Evolutionary conservation across 2,888 invertebrate genomes (phyloP).

Genomic region (Conus canariensis): DNA sequence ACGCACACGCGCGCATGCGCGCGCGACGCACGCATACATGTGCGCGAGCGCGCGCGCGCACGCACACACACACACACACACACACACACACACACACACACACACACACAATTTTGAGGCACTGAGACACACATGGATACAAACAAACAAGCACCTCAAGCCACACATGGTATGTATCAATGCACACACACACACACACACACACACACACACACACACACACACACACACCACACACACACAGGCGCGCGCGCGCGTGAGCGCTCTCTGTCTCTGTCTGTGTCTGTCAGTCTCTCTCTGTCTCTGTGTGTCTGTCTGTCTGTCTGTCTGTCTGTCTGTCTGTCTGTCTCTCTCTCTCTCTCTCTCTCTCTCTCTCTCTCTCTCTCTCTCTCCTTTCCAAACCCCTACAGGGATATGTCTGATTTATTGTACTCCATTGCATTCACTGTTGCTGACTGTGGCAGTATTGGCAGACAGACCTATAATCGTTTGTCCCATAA

Average conservation of each 20-base stretch:
- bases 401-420: too few relatives aligned
- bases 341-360: background rate
- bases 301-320: background rate
- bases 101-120: too few relatives aligned
- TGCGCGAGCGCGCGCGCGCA: background rate
- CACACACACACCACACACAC: background rate
- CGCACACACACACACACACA: background rate
- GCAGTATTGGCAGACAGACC: too few relatives aligned
- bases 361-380: too few relatives aligned
- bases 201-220: slow-evolving; percentile 2
- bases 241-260: background rate
- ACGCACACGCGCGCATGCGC: background rate
- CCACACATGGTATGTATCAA: background rate
- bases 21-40: background rate
- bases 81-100: background rate
- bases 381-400: too few relatives aligned
- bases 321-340: background rate
- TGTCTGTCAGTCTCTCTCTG: background rate
- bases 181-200: background rate
- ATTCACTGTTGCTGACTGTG: too few relatives aligned
- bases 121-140: background rate
- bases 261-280: slow-evolving; percentile 15
- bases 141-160: background rate
- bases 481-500: too few relatives aligned
- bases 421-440: background rate